Conservation (phyloP, 2,113 vertebrate genomes). For the Sardina pilchardus region DNA sequence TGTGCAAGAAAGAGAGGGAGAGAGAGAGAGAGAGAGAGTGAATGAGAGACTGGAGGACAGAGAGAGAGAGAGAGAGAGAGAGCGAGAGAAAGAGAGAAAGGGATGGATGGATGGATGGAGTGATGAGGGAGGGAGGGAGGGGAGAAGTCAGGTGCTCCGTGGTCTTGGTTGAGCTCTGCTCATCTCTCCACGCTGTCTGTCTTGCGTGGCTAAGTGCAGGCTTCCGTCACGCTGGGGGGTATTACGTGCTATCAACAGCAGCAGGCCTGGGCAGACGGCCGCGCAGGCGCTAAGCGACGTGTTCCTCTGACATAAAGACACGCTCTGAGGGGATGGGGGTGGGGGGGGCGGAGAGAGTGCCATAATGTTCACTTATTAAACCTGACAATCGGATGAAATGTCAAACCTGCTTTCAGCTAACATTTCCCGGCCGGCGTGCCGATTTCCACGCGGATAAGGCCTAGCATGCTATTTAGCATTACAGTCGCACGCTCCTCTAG, state of each 20-base stretch:
- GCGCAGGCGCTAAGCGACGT: neutral
- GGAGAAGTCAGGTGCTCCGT: neutral
- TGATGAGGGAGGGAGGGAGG: neutral
- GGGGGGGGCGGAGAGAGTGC: neutral
- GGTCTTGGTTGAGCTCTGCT: neutral
- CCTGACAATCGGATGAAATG: conserved; percentile 17
- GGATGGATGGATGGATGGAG: neutral
- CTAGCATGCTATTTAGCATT: conserved; percentile 3
- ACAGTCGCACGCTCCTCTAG: neutral
- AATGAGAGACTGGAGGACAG: neutral
- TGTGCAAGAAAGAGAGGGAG: neutral
- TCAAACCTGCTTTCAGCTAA: conserved; percentile 16
- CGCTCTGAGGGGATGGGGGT: neutral
- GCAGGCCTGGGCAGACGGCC: neutral
- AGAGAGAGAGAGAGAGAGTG: neutral
- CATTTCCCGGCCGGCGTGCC: neutral
- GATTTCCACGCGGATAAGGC: conserved; percentile 15
- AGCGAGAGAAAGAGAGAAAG: neutral
- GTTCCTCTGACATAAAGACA: conserved; percentile 16
- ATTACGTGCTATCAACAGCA: neutral
- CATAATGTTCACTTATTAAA: conserved; percentile 18
- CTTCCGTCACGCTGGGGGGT: conserved; percentile 12
- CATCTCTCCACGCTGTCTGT: conserved; percentile 6
- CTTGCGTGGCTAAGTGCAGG: conserved; percentile 4
- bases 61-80: neutral